phyloP scores from a whole-genome alignment of 2,113 vertebrate genomes.

The Sialia sialis region DNA sequence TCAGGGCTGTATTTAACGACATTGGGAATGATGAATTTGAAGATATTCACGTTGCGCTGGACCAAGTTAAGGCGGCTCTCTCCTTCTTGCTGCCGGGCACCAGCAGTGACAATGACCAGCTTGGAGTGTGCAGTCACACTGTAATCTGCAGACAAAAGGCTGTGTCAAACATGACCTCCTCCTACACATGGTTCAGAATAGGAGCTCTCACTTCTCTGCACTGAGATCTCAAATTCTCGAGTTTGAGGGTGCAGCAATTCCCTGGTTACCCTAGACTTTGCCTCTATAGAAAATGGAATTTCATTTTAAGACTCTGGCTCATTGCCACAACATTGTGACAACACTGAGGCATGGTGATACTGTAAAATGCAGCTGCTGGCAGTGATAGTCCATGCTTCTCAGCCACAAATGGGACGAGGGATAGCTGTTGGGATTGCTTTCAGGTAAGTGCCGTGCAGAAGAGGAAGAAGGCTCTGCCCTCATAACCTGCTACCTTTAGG shows the following conservation, averaged over 20 bases:
- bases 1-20: constrained; percentile 96
- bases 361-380: neutral
- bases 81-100: constrained; percentile 96
- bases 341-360: neutral
- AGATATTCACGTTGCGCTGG: constrained; percentile 97
- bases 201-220: neutral
- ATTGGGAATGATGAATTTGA: constrained; percentile 98
- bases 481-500: neutral
- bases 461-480: neutral
- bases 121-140: constrained; percentile 92
- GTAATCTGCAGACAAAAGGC: constrained; percentile 81
- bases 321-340: neutral
- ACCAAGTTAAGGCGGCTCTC: constrained; percentile 97
- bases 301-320: neutral
- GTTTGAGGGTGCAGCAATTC: neutral
- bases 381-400: neutral
- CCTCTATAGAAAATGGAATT: neutral
- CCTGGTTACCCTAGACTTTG: neutral
- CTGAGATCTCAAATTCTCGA: neutral
- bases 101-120: constrained; percentile 94
- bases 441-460: neutral
- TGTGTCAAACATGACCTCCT: neutral
- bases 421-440: neutral
- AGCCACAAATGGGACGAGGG: too few relatives aligned
- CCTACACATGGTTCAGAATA: neutral